Conservation (phyloP, 2,888 invertebrate genomes). For the Allolobophora icterica region DNA sequence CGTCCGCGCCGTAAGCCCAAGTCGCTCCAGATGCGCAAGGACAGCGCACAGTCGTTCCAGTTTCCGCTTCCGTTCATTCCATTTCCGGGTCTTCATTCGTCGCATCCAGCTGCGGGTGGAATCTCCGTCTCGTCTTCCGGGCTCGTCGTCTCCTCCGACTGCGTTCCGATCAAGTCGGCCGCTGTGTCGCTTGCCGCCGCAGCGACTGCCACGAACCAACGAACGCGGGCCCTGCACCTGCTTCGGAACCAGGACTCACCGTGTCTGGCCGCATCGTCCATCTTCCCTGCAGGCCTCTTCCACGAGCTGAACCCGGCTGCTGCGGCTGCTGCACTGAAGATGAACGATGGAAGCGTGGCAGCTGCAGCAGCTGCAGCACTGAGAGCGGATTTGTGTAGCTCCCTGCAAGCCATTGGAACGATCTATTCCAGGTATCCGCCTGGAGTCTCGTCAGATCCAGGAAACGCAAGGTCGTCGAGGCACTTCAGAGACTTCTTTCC, state of each 20-base stretch:
- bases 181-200: neutral
- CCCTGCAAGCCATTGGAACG: neutral
- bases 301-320: neutral
- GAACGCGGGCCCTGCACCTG: neutral
- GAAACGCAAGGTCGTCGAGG: neutral
- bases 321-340: neutral
- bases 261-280: neutral
- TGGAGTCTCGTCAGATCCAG: neutral
- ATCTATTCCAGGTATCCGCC: slow-evolving; percentile 13
- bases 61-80: slow-evolving; percentile 1
- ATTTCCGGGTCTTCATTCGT: neutral
- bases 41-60: slow-evolving; percentile 64
- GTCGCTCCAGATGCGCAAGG: slow-evolving; percentile 79
- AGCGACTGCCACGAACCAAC: slow-evolving; percentile 5
- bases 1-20: slow-evolving; percentile 93
- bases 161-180: neutral
- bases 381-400: slow-evolving; percentile 14
- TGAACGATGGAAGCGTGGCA: slow-evolving; percentile 46
- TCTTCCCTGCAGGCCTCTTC: neutral
- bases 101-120: neutral
- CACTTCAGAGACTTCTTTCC: slow-evolving; percentile 22
- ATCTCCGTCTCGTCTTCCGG: neutral
- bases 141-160: neutral
- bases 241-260: neutral
- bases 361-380: slow-evolving; percentile 42